Base-by-base conservation (phyloP, 1,140 invertebrate species). In the Zaprionus capensis region DNA sequence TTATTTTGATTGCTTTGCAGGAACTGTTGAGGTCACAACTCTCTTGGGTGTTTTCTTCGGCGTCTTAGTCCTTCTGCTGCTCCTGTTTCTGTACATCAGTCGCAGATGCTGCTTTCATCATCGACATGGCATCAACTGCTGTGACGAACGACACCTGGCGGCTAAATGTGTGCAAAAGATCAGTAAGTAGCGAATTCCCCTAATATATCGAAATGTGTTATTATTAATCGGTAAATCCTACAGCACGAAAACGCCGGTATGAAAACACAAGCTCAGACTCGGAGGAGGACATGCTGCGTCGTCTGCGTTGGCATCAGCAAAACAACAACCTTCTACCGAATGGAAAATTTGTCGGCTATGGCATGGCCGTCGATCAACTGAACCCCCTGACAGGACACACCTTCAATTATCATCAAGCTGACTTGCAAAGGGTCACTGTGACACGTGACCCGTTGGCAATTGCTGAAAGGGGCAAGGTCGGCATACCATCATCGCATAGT, bases 31-130 rank as follows among this genome's bases (percentile, higher is more conserved):
- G 93, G 95, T 96, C 93, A 96, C 96, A 79, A 96, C 96, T 73
- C 95, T 97, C 92, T 94, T 97, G 65, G 96, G 96, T 86, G 96
- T 95, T 64, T 95, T 97, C 71, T 96, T 95, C 70, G 95, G 95
- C 44, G 95, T 97, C 80, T 94, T 96, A 17, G 94, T 96, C 31
- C 93, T 97, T 28, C 93, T 97, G 57, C 92, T 97, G 71, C 95
- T 97, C n/a, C 94, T 97, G 77, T 96, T 96, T 79, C 93, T 97
- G 57, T 97, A 97, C 93, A 94, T 97, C 59, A 96, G 96, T 91
- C 96, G 96, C 81, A 95, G 95, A 91, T 95, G 96, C 93, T 96
- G 96, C 91, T 96, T 96, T 93, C 94, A 94, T 76, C 94, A 94
- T 70, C 94, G 94, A 24, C 94, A 94, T 51, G 87, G 92, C 61